phyloP scores from a whole-genome alignment of 2,797 vertebrate genomes.

The Eidolon dupreanum region DNA sequence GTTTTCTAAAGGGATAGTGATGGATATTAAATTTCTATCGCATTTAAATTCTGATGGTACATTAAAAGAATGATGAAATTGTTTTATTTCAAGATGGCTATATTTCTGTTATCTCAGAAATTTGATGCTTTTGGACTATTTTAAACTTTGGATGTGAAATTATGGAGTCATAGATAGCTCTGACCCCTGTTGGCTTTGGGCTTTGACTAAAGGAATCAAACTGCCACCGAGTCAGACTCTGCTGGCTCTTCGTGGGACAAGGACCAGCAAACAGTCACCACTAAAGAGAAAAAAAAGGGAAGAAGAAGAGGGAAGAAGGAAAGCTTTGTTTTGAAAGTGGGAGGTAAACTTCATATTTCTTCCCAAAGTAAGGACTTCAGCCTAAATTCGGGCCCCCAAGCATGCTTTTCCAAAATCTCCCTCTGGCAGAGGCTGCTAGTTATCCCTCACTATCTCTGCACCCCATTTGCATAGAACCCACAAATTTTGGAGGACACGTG shows the following conservation, averaged over 20 bases:
- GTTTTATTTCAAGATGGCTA: not conserved
- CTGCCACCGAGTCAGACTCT: not conserved
- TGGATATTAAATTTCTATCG: not conserved
- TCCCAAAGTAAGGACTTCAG: not conserved
- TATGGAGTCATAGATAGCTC: not conserved
- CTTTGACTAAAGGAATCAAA: not conserved
- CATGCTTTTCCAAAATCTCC: not conserved
- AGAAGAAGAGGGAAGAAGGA: not conserved
- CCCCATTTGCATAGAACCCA: not conserved
- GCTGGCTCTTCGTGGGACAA: not conserved
- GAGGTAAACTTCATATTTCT: not conserved
- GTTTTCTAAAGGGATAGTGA: not conserved
- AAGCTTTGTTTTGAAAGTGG: not conserved
- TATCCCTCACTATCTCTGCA: not conserved
- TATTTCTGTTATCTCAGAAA: not conserved
- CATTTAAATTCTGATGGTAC: constrained; percentile 6
- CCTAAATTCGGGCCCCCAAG: not conserved
- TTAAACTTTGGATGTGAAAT: not conserved
- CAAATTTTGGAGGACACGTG: no score
- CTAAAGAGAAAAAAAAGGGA: not conserved
- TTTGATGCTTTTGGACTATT: not conserved
- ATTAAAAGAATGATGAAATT: not conserved
- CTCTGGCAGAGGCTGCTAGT: not conserved
- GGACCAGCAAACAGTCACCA: not conserved
- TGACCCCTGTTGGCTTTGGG: not conserved